Conservation (phyloP, 2,888 invertebrate genomes). For the Dasysyrphus tricinctus region DNA sequence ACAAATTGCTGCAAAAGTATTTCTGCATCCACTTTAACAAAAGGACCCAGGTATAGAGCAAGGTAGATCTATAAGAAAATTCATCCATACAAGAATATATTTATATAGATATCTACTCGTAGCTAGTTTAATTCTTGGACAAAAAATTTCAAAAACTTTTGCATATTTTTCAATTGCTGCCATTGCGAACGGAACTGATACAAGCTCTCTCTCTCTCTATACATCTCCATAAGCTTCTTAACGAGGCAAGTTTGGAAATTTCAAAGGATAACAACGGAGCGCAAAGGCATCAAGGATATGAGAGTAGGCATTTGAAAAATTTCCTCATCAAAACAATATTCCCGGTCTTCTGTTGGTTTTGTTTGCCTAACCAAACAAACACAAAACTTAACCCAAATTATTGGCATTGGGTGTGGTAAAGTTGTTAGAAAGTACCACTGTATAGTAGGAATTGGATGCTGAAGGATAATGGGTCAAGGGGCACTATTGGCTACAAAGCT, state of each 20-base stretch:
- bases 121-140: conserved; percentile 17
- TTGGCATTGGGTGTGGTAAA: conserved; percentile 48
- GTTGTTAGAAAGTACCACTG: conserved; percentile 12
- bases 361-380: conserved; percentile 60
- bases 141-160: conserved; percentile 35
- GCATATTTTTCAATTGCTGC: conserved; percentile 51
- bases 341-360: conserved; percentile 49
- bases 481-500: conserved; percentile 14
- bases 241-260: conserved; percentile 33
- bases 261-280: conserved; percentile 48
- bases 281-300: conserved; percentile 13
- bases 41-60: conserved; percentile 6
- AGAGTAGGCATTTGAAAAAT: conserved; percentile 64
- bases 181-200: conserved; percentile 10
- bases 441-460: too few species aligned
- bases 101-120: background rate
- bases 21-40: conserved; percentile 41
- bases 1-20: conserved; percentile 65
- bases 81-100: background rate
- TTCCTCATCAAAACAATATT: conserved; percentile 55
- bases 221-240: conserved; percentile 3
- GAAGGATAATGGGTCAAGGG: conserved; percentile 56
- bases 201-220: background rate
- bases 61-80: background rate
- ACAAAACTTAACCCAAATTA: conserved; percentile 65